Evolutionary conservation across 2,113 vertebrate genomes (phyloP).

Genomic region (Mungos mungo): DNA sequence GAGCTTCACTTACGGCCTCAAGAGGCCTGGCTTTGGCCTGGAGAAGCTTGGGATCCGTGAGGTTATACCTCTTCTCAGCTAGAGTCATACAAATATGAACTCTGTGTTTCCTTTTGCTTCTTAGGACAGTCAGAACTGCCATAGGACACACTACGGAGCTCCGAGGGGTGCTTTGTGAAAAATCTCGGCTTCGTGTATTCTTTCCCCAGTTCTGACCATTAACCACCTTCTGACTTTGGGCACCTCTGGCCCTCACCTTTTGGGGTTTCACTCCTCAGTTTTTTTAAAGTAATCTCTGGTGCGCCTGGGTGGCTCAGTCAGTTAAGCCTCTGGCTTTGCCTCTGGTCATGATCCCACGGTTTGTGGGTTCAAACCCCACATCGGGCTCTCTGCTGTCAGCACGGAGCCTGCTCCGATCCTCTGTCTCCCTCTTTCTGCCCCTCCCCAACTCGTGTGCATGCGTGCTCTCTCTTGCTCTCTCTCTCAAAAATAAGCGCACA

Average conservation of each 20-base stretch:
- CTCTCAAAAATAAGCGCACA: too few species aligned
- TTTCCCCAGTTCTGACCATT: neutral
- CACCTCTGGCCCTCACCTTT: neutral
- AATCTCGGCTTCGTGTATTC: too few species aligned
- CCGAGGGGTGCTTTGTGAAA: neutral
- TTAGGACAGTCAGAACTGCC: neutral
- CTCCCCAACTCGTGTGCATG: too few species aligned
- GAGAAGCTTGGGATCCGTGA: neutral
- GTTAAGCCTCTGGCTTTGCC: too few species aligned
- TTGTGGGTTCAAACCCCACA: too few species aligned
- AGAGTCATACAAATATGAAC: rapidly evolving
- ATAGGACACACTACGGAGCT: neutral
- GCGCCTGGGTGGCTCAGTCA: too few species aligned
- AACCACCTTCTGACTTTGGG: neutral
- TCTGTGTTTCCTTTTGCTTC: neutral
- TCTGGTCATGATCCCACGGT: too few species aligned
- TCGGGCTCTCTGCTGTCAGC: too few species aligned
- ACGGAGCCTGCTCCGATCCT: too few species aligned
- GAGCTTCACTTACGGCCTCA: neutral
- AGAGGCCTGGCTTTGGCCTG: neutral
- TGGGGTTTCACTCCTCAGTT: neutral
- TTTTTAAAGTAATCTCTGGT: neutral
- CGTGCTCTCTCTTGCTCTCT: too few species aligned
- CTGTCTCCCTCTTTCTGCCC: too few species aligned
- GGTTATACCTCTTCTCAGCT: neutral